These are phyloP conservation scores for Nematopogon swammerdamellus DNA, from an alignment of 2,888 invertebrate species.

Conservation along the genomic window DNA sequence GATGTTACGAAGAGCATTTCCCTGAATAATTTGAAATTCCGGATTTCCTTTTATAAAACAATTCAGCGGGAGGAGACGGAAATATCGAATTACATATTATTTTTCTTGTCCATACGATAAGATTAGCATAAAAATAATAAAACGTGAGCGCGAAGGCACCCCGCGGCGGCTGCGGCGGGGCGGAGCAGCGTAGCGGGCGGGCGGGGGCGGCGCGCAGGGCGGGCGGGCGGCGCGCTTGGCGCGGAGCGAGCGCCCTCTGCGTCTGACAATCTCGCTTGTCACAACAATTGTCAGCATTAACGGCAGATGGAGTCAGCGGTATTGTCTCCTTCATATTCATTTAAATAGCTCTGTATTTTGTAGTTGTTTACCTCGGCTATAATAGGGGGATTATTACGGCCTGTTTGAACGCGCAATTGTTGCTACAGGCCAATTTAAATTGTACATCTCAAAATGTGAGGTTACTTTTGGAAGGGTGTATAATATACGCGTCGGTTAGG, in stretches of 20 bases:
- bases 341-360: background rate
- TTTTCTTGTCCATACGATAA: constrained; percentile 22
- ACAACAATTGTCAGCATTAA: constrained; percentile 28
- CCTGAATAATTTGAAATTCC: too few relatives aligned
- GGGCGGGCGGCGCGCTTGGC: background rate
- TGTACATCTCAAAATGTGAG: too few relatives aligned
- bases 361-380: background rate
- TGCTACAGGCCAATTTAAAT: background rate
- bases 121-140: constrained; percentile 50
- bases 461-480: too few relatives aligned
- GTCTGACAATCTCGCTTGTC: constrained; percentile 23
- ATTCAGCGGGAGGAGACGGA: constrained; percentile 5
- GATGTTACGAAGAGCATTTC: too few relatives aligned
- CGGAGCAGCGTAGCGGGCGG: background rate
- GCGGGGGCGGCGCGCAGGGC: too few relatives aligned
- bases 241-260: constrained; percentile 14
- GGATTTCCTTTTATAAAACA: too few relatives aligned
- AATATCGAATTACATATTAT: constrained; percentile 26
- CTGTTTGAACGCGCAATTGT: background rate
- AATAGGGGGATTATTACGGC: background rate
- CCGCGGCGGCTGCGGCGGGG: constrained; percentile 16
- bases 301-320: constrained; percentile 1
- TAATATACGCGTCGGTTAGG: too few relatives aligned
- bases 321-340: background rate
- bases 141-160: constrained; percentile 30